Evolutionary conservation across 2,888 invertebrate species (phyloP).

Genomic region (Pyrochroa serraticornis): DNA sequence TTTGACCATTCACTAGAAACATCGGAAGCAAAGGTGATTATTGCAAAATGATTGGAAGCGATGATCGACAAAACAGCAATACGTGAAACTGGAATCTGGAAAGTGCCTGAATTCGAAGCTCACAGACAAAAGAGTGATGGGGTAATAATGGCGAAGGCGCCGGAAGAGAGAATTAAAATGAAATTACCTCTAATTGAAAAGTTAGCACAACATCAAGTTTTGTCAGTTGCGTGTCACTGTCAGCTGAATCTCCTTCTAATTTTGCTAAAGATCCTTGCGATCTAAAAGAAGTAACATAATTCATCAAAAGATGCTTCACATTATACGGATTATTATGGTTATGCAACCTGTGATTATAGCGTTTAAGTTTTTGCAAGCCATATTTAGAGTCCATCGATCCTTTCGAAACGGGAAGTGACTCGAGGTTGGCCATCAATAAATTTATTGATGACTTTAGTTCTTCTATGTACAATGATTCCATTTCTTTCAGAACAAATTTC

Average conservation of each 20-base stretch:
- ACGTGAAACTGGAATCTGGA: no score
- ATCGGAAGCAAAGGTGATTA: no score
- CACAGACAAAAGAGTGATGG: no score
- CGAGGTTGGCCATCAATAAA: constrained; percentile 97
- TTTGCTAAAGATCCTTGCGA: constrained; percentile 92
- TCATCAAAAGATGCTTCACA: constrained; percentile 60
- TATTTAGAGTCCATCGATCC: constrained; percentile 97
- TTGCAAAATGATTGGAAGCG: no score
- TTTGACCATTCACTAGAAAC: no score
- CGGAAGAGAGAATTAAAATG: background rate
- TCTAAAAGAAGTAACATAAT: constrained; percentile 67
- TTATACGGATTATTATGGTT: constrained; percentile 60
- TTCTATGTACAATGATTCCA: constrained; percentile 99
- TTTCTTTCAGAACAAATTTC: constrained; percentile 99
- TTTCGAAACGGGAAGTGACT: constrained; percentile 97
- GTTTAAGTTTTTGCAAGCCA: constrained; percentile 96
- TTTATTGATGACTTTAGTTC: constrained; percentile 98
- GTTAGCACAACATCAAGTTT: constrained; percentile 98
- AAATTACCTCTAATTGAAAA: constrained; percentile 89
- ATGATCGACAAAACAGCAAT: no score
- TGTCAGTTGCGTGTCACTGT: constrained; percentile 93
- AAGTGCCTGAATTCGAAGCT: no score
- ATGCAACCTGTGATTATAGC: constrained; percentile 95
- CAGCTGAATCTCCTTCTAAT: constrained; percentile 93
- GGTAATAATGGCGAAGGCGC: background rate